Percentiles rank a stretch among this genome's conserved stretches.
phyloP scores from a whole-genome alignment of 1,140 invertebrate species.

The Choristoneura fumiferana region DNA sequence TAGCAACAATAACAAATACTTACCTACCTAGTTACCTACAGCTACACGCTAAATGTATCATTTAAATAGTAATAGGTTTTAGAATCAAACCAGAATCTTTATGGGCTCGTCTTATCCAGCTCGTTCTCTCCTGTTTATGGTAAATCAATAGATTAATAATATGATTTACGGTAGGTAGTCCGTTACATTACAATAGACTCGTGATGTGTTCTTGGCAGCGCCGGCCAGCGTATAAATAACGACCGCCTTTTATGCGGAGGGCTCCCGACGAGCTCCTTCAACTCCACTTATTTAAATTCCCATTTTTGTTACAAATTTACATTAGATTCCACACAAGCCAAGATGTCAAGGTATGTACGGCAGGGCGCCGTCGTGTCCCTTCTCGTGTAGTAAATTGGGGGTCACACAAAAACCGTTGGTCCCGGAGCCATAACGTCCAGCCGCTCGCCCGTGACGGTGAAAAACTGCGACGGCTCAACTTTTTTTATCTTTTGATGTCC shows the following conservation, averaged over 20 bases:
- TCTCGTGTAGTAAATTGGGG: constrained; percentile 72
- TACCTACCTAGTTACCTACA: too few relatives aligned
- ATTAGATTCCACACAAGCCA: constrained; percentile 62
- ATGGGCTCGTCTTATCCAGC: too few relatives aligned
- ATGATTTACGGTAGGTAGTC: neutral
- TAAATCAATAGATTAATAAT: constrained; percentile 14
- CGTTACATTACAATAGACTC: neutral
- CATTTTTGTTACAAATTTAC: constrained; percentile 74
- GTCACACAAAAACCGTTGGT: constrained; percentile 76
- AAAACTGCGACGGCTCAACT: constrained; percentile 51
- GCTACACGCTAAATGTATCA: too few relatives aligned
- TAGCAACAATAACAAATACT: too few relatives aligned
- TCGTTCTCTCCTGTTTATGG: neutral
- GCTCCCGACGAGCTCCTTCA: constrained; percentile 33
- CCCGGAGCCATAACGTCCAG: constrained; percentile 70
- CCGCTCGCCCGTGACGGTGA: constrained; percentile 50
- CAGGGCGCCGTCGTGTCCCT: constrained; percentile 52
- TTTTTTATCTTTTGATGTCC: constrained; percentile 58
- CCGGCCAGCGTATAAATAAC: constrained; percentile 59
- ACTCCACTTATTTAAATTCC: constrained; percentile 74
- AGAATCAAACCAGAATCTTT: too few relatives aligned
- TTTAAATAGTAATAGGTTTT: too few relatives aligned
- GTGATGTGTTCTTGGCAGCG: constrained; percentile 3
- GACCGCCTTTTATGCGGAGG: constrained; percentile 58
- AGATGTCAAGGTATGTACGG: constrained; percentile 63